Evolutionary conservation across 2,113 vertebrate species (phyloP), one percentile per base, ranked within the genome.

Genomic region (Hemichromis elongatus): DNA sequence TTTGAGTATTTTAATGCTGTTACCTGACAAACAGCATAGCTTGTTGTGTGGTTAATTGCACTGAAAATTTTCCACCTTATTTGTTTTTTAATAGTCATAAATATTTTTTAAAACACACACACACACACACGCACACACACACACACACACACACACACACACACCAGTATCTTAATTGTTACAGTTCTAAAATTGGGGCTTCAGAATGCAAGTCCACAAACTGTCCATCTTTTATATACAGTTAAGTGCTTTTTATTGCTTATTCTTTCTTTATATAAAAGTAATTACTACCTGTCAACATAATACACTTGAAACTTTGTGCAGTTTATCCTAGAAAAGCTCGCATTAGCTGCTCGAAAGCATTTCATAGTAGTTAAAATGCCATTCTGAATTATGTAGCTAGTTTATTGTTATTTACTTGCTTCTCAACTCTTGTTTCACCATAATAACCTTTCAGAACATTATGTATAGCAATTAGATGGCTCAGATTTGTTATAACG

Each of bases 391-490:
- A 66, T 66, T 66, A 40, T 66, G 61, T 66, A 8, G 61, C 13
- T 66, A 68, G 63, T 24, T 24, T 45, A 45, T 45, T 68, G n/a
- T 24, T 70, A 45, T 18, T 61, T 19, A 47, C 2, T 26, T 2
- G 33, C 30, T 9, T 37, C 18, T 66, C 45, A 40, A 63, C 59
- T 6, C 66, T n/a, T 77, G 37, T 21, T 68, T 82, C 19, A 37
- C 10, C 24, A 19, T 19, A 21, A 37, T 56, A 45, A 68, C 21
- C 61, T 77, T 79, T 56, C 2, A 24, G 9, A 57, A 33, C 35
- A 30, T 77, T 53, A 77, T 86, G 53, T 63, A 66, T 33, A 68
- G 70, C 55, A 52, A 40, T 84, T 56, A 21, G 37, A 80, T 61
- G 63, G 47, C 13, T 80, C 11, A 47, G 61, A 80, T 85, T 68